Conservation (phyloP, 2,797 vertebrate species). For the Protosalanx chinensis region DNA sequence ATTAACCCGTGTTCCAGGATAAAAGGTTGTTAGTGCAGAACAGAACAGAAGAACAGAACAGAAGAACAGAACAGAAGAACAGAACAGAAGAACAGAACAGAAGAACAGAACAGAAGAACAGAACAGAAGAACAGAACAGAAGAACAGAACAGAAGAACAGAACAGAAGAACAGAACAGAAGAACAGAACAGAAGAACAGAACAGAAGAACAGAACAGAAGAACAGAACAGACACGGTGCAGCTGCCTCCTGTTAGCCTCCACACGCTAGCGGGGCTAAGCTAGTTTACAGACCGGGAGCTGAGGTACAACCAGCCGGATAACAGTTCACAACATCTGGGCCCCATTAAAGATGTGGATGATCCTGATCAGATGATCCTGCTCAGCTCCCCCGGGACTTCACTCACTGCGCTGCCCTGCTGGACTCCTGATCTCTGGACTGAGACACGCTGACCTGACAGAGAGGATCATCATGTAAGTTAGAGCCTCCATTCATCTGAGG, state of each 20-base stretch:
- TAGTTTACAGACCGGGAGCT: conserved; percentile 19
- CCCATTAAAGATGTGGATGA: conserved; percentile 70
- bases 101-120: background rate
- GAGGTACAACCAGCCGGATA: conserved; percentile 60
- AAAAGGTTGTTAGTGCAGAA: background rate
- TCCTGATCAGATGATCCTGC: conserved; percentile 65
- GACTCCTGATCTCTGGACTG: conserved; percentile 52
- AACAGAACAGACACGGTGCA: background rate
- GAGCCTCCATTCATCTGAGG: conserved; percentile 17
- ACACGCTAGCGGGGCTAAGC: background rate
- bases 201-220: background rate
- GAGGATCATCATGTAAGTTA: conserved; percentile 56
- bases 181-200: too few species aligned
- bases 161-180: too few species aligned
- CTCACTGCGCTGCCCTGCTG: conserved; percentile 56
- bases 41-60: background rate
- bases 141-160: too few species aligned
- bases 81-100: background rate
- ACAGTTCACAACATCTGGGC: conserved; percentile 44
- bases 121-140: background rate
- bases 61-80: background rate
- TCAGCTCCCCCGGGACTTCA: conserved; percentile 63
- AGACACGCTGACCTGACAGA: conserved; percentile 67
- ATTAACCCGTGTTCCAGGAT: background rate
- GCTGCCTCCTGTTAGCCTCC: background rate